Percentiles rank a stretch among this genome's conserved stretches.
phyloP scores from a whole-genome alignment of 53 echinoderm and acorn worm species.

The Zoroaster sp. region DNA sequence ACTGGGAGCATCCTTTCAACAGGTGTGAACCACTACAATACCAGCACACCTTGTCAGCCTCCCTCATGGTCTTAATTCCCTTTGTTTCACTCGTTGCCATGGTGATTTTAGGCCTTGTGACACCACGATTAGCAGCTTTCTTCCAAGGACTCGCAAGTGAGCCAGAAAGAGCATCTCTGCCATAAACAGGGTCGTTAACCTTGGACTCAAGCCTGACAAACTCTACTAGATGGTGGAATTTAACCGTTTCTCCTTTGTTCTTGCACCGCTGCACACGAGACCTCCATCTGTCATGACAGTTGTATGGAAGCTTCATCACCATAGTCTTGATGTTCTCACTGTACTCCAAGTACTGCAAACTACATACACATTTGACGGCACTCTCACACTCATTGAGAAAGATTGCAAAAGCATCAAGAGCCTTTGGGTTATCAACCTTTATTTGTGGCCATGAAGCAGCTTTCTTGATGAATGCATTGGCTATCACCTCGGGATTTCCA shows the following conservation, averaged over 20 bases:
- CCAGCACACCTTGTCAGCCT: conserved; percentile 7
- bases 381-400: conserved; percentile 63
- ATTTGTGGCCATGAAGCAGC: conserved; percentile 48
- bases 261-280: conserved; percentile 38
- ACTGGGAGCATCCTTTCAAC: conserved; percentile 31
- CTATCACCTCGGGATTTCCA: too few relatives aligned
- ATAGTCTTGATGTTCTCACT: conserved; percentile 56
- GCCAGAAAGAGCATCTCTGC: conserved; percentile 18
- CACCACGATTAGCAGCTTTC: background rate
- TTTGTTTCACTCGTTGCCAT: background rate
- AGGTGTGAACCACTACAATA: conserved; percentile 31
- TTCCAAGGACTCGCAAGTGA: background rate
- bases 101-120: conserved; percentile 27
- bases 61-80: background rate
- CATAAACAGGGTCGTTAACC: conserved; percentile 60
- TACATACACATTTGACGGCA: conserved; percentile 53
- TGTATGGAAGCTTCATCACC: conserved; percentile 60
- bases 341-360: conserved; percentile 50
- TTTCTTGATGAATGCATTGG: too few relatives aligned
- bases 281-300: conserved; percentile 67
- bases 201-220: conserved; percentile 46
- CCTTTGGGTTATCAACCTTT: conserved; percentile 61
- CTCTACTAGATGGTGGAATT: conserved; percentile 54
- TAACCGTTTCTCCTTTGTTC: conserved; percentile 19
- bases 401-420: conserved; percentile 55